Base-by-base conservation (phyloP, 2,113 vertebrate species). In the Dasyprocta punctata region DNA sequence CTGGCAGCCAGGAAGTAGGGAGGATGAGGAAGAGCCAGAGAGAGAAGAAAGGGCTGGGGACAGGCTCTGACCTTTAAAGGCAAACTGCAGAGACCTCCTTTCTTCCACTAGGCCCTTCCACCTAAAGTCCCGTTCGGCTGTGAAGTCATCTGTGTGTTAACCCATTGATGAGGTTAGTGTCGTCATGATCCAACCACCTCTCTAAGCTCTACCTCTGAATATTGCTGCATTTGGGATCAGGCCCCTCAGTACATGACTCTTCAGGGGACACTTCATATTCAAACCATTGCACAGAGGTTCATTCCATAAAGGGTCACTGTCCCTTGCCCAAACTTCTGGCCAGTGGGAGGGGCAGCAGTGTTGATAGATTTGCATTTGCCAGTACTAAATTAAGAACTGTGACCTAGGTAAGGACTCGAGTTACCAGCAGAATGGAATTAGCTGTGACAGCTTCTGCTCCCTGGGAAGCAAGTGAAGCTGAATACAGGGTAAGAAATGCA, bases 351-450 rank as follows among this genome's bases (percentile, higher is more conserved):
- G 41, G 49, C 60, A 84, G 12, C 33, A 19, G 24, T 33, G 14
- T 36, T 33, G 5, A 36, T 12, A n/a, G 44, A 16, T 83, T 38
- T 44, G 49, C 26, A 13, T 75, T 78, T 60, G 44, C 38, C 81
- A 63, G 1, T 11, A 81, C 90, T 95, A 65, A 92, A 94, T 77
- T 77, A 86, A 89, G 88, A 89, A 78, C 61, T 60, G 28, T n/a
- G 90, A 61, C 63, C 38, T 75, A 61, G 78, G 56, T 83, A 56
- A n/a, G 69, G 36, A 41, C 52, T 96, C 0, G 0, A 75, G 84
- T 86, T 61, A 41, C 89, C 38, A 65, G 86, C 49, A 84, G 86
- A 92, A 78, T 44, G 41, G 89, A 38, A 80, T 63, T 52, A 61
- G 33, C 85, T 38, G 12, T 41, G 54, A 56, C 36, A 75, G 56